Percentiles rank a stretch among this genome's conserved stretches.
These are phyloP conservation scores for Chironex yamaguchii DNA, from an alignment of 30 jellyfish, hydroid and myxozoan genomes.

Conservation along the genomic window DNA sequence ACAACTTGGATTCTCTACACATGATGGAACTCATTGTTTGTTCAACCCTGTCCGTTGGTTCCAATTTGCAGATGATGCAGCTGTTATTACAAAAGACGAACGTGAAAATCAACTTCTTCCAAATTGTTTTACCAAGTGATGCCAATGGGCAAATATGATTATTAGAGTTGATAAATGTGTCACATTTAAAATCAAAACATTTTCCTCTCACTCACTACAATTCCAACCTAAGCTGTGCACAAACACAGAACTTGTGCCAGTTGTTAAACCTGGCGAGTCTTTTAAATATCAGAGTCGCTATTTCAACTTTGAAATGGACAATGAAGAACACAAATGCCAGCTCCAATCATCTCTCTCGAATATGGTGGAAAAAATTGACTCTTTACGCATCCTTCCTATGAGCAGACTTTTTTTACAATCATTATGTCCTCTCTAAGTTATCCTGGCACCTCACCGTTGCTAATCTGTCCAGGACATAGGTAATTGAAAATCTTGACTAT, in stretches of 20 bases:
- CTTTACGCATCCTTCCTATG: slow-evolving; percentile 8
- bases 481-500: slow-evolving; percentile 8
- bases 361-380: slow-evolving; percentile 4
- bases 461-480: slow-evolving; percentile 36
- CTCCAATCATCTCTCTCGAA: slow-evolving; percentile 16
- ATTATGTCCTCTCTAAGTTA: slow-evolving; percentile 4
- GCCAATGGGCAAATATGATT: neutral
- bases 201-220: neutral
- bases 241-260: no score
- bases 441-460: slow-evolving; percentile 42
- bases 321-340: neutral
- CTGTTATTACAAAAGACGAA: neutral
- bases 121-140: neutral
- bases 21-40: neutral
- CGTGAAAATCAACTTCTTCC: neutral
- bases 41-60: no score
- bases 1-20: neutral
- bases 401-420: neutral
- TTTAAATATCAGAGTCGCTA: no score
- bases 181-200: neutral
- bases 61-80: slow-evolving; percentile 11
- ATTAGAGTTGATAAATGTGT: no score
- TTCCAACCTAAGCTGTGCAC: no score
- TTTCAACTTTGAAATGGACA: slow-evolving; percentile 27
- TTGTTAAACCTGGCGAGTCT: no score